A percentile compares a stretch with the other conserved stretches of the same genome.
phyloP scores from a whole-genome alignment of 2,113 vertebrate species.

The Murina feae region DNA sequence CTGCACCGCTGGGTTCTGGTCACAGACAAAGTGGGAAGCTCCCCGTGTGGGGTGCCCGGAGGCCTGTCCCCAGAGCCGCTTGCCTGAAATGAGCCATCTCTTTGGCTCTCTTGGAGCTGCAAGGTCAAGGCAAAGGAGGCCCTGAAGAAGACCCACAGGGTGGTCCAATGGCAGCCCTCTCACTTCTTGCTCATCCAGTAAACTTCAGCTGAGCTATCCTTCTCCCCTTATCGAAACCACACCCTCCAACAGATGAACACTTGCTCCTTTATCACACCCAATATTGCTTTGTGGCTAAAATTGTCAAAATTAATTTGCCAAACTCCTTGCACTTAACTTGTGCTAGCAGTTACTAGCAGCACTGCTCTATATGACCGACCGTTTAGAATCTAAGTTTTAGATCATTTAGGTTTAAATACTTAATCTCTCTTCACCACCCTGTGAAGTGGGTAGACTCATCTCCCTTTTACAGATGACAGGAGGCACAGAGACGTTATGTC shows the following conservation, averaged over 20 bases:
- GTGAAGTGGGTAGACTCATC: neutral
- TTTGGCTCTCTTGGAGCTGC: neutral
- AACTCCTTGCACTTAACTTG: neutral
- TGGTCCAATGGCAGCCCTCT: fast-evolving
- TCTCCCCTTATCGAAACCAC: neutral
- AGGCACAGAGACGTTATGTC: neutral
- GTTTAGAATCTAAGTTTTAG: neutral
- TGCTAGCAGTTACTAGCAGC: neutral
- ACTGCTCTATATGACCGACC: neutral
- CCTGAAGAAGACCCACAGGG: neutral
- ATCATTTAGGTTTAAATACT: neutral
- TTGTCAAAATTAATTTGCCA: neutral
- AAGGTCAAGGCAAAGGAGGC: neutral
- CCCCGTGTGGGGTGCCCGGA: neutral
- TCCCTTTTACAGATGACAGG: neutral
- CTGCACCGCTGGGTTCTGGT: neutral
- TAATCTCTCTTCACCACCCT: neutral
- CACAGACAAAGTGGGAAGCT: neutral
- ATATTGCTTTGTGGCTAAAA: neutral
- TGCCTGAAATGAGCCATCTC: neutral
- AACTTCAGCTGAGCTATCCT: no score
- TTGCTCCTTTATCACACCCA: neutral
- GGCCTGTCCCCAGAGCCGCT: neutral
- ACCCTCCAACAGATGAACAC: neutral
- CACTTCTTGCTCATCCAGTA: neutral